Base-by-base conservation (phyloP, 2,797 vertebrate genomes). In the Pelochelys cantorii region DNA sequence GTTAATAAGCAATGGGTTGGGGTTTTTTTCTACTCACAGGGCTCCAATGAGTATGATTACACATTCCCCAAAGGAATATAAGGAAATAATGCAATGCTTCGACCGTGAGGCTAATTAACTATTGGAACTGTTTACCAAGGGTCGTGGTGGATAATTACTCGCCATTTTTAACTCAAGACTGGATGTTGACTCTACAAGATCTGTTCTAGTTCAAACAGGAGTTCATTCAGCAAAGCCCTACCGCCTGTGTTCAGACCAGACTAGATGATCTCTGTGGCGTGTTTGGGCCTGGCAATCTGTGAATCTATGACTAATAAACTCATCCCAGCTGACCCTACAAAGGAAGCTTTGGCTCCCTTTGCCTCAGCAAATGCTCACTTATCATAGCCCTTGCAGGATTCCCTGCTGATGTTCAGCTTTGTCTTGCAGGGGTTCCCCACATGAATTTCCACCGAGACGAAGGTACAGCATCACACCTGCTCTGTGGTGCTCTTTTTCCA, bases 401-500 rank as follows among this genome's bases (percentile, higher is more conserved):
- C 31, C 88, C 29, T 20, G 55, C 2, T 81, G 79, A 56, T 91
- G 93, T 85, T 92, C 90, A 3, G 2, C 78, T 54, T 53, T 71
- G 77, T 95, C 86, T 89, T 90, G 88, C 92, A 95, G 8, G 87
- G 79, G 3, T 96, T 95, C 83, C 48, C 91, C 94, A 60, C 62
- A 23, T 22, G 53, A 81, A 57, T 92, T 96, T 91, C 95, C 91
- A 53, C 78, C 79, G 94, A 18, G 84, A 90, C 92, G 13, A 55
- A 56, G 13, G 54, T 37, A 60, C 83, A 57, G 18, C 1, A 5
- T 34, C 55, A 4, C 23, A 87, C 92, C 95, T 96, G 92, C 84
- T 94, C 7, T 42, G 57, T 84, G 93, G 83, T 86, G 85, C 84
- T 87, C 53, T 37, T 89, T 92, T 92, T 85, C 80, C 25, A 48